Evolutionary conservation across 2,797 vertebrate species (phyloP).

Genomic region (Benthosema pterotum): DNA sequence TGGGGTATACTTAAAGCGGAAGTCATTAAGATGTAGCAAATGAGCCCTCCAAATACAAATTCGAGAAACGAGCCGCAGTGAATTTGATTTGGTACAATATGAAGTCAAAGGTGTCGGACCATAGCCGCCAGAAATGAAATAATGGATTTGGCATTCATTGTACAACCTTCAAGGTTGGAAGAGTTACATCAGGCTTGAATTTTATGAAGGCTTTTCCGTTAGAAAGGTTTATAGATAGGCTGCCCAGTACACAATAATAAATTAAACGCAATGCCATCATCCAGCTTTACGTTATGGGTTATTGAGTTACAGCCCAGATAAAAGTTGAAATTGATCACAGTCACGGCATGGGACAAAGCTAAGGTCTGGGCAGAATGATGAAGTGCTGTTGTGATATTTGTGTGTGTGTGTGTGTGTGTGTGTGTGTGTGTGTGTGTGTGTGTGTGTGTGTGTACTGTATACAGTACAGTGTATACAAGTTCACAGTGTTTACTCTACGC

Average conservation of each 20-base stretch:
- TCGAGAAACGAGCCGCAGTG: too few relatives aligned
- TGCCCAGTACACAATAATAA: background rate
- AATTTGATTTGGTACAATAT: too few relatives aligned
- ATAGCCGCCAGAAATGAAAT: background rate
- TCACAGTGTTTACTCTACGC: too few relatives aligned
- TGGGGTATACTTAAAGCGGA: background rate
- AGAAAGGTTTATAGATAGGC: background rate
- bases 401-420: too few relatives aligned
- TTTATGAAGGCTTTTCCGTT: background rate
- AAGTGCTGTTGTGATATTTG: too few relatives aligned
- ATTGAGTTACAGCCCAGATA: too few relatives aligned
- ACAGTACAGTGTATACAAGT: too few relatives aligned
- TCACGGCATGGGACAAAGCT: background rate
- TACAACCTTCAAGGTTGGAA: background rate
- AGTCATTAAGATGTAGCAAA: background rate
- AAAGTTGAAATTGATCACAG: too few relatives aligned
- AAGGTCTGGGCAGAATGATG: slow-evolving; percentile 1
- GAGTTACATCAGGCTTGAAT: background rate
- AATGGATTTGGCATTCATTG: background rate
- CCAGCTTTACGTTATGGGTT: background rate
- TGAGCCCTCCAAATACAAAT: too few relatives aligned
- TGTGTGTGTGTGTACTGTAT: too few relatives aligned
- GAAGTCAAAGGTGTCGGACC: background rate
- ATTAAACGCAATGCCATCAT: background rate
- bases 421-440: too few relatives aligned